Evolutionary conservation across 2,888 invertebrate genomes (phyloP).

Genomic region (Acanthopleura granulata): DNA sequence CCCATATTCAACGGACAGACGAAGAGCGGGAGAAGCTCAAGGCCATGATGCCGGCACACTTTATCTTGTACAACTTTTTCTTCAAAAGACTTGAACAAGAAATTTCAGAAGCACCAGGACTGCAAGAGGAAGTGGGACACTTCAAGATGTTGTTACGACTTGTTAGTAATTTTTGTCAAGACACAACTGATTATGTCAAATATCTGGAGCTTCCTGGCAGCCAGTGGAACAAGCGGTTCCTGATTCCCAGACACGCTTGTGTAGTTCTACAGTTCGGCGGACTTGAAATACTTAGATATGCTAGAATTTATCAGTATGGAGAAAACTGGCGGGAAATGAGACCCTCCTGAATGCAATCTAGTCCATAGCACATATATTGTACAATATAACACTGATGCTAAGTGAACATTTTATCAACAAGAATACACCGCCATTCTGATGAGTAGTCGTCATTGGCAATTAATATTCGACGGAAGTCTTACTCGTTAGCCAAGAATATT

Average conservation of each 20-base stretch:
- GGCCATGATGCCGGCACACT: not conserved
- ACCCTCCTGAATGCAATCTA: too few species aligned
- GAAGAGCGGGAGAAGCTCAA: not conserved
- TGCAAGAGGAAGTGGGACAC: not conserved
- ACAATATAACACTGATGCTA: too few species aligned
- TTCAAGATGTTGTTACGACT: not conserved
- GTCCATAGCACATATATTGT: too few species aligned
- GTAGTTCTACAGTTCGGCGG: not conserved
- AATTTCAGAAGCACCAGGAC: not conserved
- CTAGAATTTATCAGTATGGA: not conserved
- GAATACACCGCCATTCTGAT: too few species aligned
- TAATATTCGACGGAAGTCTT: too few species aligned
- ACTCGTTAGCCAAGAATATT: too few species aligned
- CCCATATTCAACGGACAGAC: not conserved
- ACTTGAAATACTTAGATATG: not conserved
- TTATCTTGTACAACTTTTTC: constrained; percentile 2
- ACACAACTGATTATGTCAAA: not conserved
- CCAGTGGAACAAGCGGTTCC: not conserved
- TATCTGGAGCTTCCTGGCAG: not conserved
- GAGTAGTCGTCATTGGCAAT: too few species aligned
- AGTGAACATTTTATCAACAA: too few species aligned
- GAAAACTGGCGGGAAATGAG: too few species aligned
- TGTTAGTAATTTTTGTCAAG: not conserved
- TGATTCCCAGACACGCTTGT: not conserved
- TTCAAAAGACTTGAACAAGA: not conserved